Evolutionary conservation across 2,797 vertebrate genomes (phyloP).

Genomic region (Bradypodion ventrale): DNA sequence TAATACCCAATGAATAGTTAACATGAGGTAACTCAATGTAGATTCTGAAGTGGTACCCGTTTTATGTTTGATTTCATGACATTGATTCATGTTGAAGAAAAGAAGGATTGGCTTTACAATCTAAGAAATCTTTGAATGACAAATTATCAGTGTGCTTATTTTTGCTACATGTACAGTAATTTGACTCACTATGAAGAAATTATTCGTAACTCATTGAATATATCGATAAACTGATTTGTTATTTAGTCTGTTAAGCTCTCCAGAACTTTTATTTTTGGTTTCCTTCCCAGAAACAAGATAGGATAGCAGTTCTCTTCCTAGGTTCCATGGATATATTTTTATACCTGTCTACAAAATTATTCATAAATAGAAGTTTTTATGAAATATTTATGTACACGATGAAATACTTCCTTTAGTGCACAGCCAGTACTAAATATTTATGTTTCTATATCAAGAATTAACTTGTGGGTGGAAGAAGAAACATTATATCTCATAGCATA

Average conservation of each 20-base stretch:
- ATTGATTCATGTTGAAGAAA: not conserved
- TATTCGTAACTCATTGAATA: conserved; percentile 28
- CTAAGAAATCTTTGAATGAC: conserved; percentile 20
- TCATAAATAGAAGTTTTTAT: not conserved
- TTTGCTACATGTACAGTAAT: not conserved
- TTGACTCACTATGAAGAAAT: conserved; percentile 15
- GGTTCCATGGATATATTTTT: conserved; percentile 25
- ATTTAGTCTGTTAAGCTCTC: not conserved
- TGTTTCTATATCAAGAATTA: not conserved
- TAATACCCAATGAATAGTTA: not conserved
- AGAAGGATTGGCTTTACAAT: not conserved
- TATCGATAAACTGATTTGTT: conserved; percentile 23
- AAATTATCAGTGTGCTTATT: not conserved
- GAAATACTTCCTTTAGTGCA: not conserved
- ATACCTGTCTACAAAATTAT: conserved; percentile 19
- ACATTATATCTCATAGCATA: not conserved
- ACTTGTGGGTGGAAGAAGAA: not conserved
- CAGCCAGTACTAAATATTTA: not conserved
- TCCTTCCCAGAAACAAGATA: not conserved
- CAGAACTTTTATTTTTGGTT: not conserved
- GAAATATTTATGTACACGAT: not conserved
- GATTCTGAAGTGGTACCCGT: conserved; percentile 20
- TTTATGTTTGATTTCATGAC: conserved; percentile 28
- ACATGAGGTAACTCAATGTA: not conserved
- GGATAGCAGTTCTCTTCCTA: not conserved